Base-by-base conservation (phyloP, 2,113 vertebrate genomes). In the Aegypius monachus region DNA sequence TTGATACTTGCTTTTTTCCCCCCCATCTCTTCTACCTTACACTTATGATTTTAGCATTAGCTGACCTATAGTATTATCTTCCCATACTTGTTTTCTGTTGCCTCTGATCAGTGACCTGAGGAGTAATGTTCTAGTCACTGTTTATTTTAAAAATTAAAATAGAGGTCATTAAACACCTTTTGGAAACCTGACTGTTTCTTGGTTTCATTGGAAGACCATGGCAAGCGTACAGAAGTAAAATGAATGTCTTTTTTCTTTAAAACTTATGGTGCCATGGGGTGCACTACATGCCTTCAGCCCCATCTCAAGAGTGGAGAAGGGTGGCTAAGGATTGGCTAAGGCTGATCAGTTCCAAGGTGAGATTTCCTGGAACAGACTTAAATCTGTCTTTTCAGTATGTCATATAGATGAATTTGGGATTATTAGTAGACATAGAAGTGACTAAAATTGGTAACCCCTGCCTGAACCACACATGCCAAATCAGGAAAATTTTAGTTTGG, bases 181-280 rank as follows among this genome's bases (percentile, higher is more conserved):
- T 73, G 55, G 63, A 71, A 94, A 62, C 29, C 13, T 70, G 27
- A 1, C 14, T 29, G 15, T 42, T 65, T 80, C 38, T 72, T 85
- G 34, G 4, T 34, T 73, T 83, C 13, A 38, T 58, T 71, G 59
- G 40, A 86, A 72, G 53, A 47, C 13, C 5, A 6, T 27, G 21
- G 45, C n/a, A 92, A 59, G 8, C 6, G 27, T 42, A 7, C 11
- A 66, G 63, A 77, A 58, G 25, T 58, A 18, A 88, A 95, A 53
- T 10, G 1, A 65, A 61, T 27, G 4, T 27, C 7, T 94, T 20
- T 53, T 79, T n/a, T 34, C 22, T 34, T 73, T 77, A 34, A 77
- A 90, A 34, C 4, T 3, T 4, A 0, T 16, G 63, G 17, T 62
- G 22, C 27, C 5, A 1, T 21, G 27, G 34, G 21, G 21, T 48